Base-by-base conservation (phyloP, 2,888 invertebrate genomes). In the Abrostola tripartita region DNA sequence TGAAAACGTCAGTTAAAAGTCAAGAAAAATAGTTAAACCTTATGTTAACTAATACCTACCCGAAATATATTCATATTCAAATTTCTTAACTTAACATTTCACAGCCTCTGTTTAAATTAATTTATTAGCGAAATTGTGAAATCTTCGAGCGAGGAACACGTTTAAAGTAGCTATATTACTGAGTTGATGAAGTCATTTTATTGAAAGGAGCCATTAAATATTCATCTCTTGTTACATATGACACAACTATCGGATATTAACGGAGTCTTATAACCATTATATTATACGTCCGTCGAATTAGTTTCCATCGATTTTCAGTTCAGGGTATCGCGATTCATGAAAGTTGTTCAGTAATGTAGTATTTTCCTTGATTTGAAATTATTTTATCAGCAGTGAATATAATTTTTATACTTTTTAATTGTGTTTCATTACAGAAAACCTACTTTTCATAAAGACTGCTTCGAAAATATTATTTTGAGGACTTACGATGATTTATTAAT, bases 91-190 rank as follows among this genome's bases (percentile, higher is more conserved):
- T 52, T 49, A 57, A 50, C 47, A 47, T 57, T 66, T 53, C 66
- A 64, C 66, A 74, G 63, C 60, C 65, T 58, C 65, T 75, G 60
- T 71, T 70, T 64, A 68, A 63, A 67, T 68, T 74, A 70, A 74
- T 78, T 75, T 78, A 77, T 65, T 68, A 69, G 69, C 56, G 58
- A 81, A 81, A 81, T 82, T 81, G 77, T 73, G 81, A 79, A 83
- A 83, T 83, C 62, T 70, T 57, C 6, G 49, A 54, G 44, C 58
- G 52, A 60, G 49, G 11, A 69, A 66, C 74, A 64, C 53, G 68
- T 60, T 65, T 62, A 41, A 57, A 60, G 50, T 65, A 66, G 54
- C 51, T 52, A 65, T 68, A 60, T 52, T 58, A 64, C 54, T 40
- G 51, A 66, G 63, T 65, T 68, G 75, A 77, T 77, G 78, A 78